These are phyloP conservation scores for Cairina moschata DNA, from an alignment of 2,113 vertebrate species.

Conservation along the genomic window DNA sequence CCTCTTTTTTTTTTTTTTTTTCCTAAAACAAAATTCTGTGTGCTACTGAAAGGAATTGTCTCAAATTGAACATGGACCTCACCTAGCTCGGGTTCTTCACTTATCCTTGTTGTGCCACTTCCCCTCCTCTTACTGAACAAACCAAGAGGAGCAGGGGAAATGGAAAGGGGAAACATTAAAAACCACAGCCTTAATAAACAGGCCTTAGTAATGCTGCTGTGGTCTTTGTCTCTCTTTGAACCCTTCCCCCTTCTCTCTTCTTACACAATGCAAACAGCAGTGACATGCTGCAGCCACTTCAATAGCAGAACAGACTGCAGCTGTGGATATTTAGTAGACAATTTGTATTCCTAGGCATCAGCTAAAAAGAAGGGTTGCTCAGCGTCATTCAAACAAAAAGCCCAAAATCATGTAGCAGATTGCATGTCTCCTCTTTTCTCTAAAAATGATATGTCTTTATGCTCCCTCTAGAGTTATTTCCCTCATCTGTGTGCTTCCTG, in stretches of 20 bases:
- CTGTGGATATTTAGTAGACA: conserved; percentile 39
- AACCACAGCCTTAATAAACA: background rate
- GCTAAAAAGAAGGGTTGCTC: conserved; percentile 22
- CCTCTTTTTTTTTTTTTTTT: too few species aligned
- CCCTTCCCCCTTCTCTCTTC: background rate
- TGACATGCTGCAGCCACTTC: background rate
- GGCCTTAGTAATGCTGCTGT: background rate
- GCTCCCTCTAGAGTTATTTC: background rate
- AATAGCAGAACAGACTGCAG: conserved; percentile 15
- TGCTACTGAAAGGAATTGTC: background rate
- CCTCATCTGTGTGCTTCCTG: background rate
- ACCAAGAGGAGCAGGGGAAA: background rate
- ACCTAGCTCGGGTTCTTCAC: background rate
- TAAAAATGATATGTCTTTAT: background rate
- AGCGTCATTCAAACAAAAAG: background rate
- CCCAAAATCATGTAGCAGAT: background rate
- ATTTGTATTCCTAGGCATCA: conserved; percentile 46
- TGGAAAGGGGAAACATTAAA: background rate
- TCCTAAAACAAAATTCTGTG: background rate
- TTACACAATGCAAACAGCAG: background rate
- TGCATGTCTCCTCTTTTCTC: background rate
- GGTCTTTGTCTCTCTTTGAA: background rate
- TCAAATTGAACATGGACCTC: rapidly evolving
- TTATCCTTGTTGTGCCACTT: background rate
- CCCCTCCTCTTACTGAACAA: background rate